Evolutionary conservation across 2,113 vertebrate genomes (phyloP).

Genomic region (Calyptomena viridis): DNA sequence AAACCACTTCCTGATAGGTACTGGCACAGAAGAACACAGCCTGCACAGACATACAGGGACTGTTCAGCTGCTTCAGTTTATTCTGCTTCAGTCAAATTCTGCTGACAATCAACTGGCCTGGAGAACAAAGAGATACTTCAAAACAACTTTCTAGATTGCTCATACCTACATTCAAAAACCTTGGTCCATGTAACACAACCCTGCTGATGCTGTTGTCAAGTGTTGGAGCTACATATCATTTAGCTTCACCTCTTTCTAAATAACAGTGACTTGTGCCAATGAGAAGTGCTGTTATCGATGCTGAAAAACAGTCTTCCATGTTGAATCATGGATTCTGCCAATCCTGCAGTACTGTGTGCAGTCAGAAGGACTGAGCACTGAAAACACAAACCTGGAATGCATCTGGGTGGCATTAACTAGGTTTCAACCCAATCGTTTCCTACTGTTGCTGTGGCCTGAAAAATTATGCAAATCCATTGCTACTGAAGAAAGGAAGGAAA

Average conservation of each 20-base stretch:
- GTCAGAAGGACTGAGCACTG: neutral
- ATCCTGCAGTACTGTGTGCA: neutral
- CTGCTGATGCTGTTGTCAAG: neutral
- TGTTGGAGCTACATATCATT: neutral
- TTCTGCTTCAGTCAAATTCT: neutral
- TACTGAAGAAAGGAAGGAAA: conserved; percentile 9
- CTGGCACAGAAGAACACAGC: neutral
- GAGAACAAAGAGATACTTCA: neutral
- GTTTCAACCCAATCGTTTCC: neutral
- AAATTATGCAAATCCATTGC: neutral
- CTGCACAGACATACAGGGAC: neutral
- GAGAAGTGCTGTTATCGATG: neutral
- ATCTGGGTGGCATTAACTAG: neutral
- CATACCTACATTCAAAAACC: neutral
- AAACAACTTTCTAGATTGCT: neutral
- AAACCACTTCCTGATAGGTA: neutral
- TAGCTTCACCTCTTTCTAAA: neutral
- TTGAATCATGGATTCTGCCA: neutral
- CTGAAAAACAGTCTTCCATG: neutral
- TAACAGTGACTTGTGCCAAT: neutral
- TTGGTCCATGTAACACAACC: fast-evolving
- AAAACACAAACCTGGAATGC: neutral
- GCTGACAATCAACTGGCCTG: neutral
- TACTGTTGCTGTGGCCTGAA: neutral
- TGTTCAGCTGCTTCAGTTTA: neutral